Evolutionary conservation across 2,797 vertebrate species (phyloP).

Genomic region (Gallinago solitaria): DNA sequence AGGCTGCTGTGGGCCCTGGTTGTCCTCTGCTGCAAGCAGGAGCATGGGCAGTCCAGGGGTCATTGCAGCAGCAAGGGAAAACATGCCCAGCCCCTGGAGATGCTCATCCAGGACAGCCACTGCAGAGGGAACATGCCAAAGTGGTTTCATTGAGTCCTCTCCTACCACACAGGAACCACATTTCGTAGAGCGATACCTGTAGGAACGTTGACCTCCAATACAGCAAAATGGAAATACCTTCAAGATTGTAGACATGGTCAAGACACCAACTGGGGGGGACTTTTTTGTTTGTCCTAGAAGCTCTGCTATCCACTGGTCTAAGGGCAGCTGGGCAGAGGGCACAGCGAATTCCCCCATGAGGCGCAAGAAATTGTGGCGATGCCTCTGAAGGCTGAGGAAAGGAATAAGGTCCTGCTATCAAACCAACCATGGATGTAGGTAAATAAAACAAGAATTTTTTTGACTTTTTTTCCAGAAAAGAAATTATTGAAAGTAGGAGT

Average conservation of each 20-base stretch:
- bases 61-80: neutral
- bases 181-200: neutral
- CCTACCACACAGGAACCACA: neutral
- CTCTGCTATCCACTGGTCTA: neutral
- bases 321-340: neutral
- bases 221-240: neutral
- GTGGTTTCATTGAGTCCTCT: neutral
- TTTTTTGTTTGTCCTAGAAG: neutral
- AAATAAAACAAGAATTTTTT: neutral
- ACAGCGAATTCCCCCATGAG: neutral
- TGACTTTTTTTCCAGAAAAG: neutral
- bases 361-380: neutral
- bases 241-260: neutral
- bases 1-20: neutral
- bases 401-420: neutral
- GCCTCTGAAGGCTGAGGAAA: neutral
- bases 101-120: neutral
- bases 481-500: neutral
- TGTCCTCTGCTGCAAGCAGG: neutral
- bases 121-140: fast-evolving
- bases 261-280: fast-evolving
- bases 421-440: neutral
- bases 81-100: neutral
- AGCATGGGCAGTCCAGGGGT: fast-evolving
- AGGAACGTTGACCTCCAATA: fast-evolving